Evolutionary conservation across 2,888 invertebrate genomes (phyloP).

Genomic region (Limnephilus lunatus): DNA sequence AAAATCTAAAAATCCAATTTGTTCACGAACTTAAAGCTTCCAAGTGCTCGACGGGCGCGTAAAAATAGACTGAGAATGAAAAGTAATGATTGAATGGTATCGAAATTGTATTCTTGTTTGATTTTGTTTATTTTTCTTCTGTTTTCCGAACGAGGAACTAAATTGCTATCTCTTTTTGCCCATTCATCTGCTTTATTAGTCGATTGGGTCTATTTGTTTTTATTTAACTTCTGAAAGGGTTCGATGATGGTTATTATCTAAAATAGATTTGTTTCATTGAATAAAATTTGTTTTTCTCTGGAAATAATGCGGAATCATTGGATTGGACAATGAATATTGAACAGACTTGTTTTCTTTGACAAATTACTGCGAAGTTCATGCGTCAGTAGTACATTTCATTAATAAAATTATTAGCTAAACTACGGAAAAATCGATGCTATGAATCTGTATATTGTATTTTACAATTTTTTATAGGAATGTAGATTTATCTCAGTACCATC

Average conservation of each 20-base stretch:
- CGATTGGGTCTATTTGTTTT: not conserved
- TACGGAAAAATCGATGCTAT: not conserved
- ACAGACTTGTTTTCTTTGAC: not conserved
- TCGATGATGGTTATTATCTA: not conserved
- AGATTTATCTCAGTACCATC: too few species aligned
- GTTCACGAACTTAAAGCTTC: not conserved
- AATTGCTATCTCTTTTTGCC: not conserved
- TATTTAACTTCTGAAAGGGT: not conserved
- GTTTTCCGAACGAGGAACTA: not conserved
- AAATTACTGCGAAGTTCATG: not conserved
- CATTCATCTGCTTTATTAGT: not conserved
- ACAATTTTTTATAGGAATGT: too few species aligned
- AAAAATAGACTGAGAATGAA: not conserved
- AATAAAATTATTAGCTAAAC: not conserved
- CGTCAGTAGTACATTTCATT: not conserved
- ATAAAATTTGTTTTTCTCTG: not conserved
- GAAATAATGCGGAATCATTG: not conserved
- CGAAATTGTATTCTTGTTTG: not conserved
- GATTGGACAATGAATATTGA: not conserved
- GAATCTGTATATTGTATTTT: too few species aligned
- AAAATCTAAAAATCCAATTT: slow-evolving; percentile 16
- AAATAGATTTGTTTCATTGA: not conserved
- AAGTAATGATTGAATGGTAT: not conserved
- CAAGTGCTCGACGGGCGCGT: not conserved
- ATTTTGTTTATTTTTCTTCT: not conserved